Evolutionary conservation across 2,113 vertebrate genomes (phyloP), one percentile per base, ranked within the genome.

Genomic region (Grammomys surdaster): DNA sequence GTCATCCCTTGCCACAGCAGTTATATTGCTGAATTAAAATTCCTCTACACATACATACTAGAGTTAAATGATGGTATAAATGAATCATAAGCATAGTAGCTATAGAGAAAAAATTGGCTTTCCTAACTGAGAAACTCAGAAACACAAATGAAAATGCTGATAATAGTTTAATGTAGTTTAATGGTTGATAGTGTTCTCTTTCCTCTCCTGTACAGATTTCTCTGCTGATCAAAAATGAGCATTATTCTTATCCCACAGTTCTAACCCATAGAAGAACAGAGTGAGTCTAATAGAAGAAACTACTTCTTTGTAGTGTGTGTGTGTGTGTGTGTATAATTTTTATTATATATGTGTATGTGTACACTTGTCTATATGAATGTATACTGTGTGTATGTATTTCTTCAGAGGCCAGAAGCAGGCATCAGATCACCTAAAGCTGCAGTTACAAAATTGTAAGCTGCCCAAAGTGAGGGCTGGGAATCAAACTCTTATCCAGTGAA

Each of bases 61-160:
- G 26, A 94, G 33, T 81, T 86, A n/a, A 78, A 88, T 76, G 19
- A 72, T 67, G 43, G 9, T 85, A 91, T 36, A 93, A 91, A 78
- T 43, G 56, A 88, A 78, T 33, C 26, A 1, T 73, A 51, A 88
- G 16, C 14, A 88, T 43, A 85, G 16, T 58, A 33, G 36, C 33
- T 84, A 40, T 84, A 63, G 36, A 58, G 58, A 22, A 84, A 63
- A 43, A 33, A 86, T 48, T 31, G 16, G 5, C 33, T 65, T 14
- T 77, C 26, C 75, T 77, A 16, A 48, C 3, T n/a, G 6, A 33
- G 65, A 69, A 48, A 48, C 12, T 86, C 26, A 67, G 26, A 51
- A 69, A 26, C 67, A 33, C 31, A 87, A 48, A 9, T 54, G 33
- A n/a, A 56, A 40, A 51, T 7, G 7, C 12, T 54, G 48, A 24